Evolutionary conservation across 2,888 invertebrate genomes (phyloP), one percentile per base, ranked within the genome.

Genomic region (Phalera bucephala): DNA sequence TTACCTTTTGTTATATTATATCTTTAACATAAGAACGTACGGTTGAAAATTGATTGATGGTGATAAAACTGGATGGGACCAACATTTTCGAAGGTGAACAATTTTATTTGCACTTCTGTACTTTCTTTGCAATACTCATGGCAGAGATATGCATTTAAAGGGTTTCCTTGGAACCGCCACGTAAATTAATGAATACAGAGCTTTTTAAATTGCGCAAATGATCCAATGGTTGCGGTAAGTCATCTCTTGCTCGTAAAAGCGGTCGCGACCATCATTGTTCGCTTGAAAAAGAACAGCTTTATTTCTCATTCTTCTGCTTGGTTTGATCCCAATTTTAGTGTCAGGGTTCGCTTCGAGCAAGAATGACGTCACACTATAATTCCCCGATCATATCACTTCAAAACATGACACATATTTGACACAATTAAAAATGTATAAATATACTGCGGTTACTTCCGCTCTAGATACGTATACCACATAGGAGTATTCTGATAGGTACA

Each of bases 171-270:
- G 70, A 83, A 72, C 64, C 60, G 71, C 76, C 73, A 63, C 71
- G 74, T 82, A 82, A 82, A 83, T 83, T 81, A 84, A 84, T 82
- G 71, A 78, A 73, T 65, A 67, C 63, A 52, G 61, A 52, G 55
- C 62, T 60, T 64, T 64, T 71, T 63, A 68, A 72, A 71, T 63
- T 70, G 64, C 57, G 57, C 57, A 56, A 69, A 69, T 60, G 67
- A 64, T 61, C 58, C 51, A 43, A 47, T 51, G 58, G 50, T 45
- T 42, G 54, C 52, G 46, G 47, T 70, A 73, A 75, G 62, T 79
- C 73, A 70, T 69, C 43, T 57, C 45, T 45, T 45, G 65, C 57
- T 66, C 68, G 64, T 72, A 74, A 78, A 78, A 61, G 48, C 46
- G 35, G 32, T 36, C 44, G 51, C 43, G 57, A 59, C 61, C 59